phyloP scores from a whole-genome alignment of 2,113 vertebrate genomes.

The Pitta sordida region DNA sequence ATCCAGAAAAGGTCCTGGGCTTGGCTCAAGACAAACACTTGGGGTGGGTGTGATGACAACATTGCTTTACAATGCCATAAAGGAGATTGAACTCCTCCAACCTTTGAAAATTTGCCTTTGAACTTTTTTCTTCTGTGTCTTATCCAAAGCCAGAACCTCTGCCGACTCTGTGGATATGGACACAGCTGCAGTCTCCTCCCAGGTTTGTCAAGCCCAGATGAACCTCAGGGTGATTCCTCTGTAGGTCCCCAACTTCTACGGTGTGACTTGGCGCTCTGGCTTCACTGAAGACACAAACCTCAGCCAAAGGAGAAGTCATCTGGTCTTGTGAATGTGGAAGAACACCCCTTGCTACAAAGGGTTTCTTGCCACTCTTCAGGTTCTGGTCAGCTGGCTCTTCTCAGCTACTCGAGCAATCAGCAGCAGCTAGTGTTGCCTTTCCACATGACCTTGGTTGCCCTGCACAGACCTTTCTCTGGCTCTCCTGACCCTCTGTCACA shows the following conservation, averaged over 20 bases:
- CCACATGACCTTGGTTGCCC: neutral
- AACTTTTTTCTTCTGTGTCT: neutral
- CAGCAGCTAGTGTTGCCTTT: neutral
- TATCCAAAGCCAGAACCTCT: neutral
- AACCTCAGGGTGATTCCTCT: neutral
- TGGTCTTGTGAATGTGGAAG: rapidly evolving
- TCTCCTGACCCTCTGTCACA: neutral
- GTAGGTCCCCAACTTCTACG: neutral
- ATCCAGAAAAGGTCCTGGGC: neutral
- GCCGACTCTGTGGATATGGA: neutral
- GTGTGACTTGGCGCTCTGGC: neutral
- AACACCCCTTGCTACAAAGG: neutral
- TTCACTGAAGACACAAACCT: neutral
- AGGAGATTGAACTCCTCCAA: neutral
- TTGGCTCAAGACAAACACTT: neutral
- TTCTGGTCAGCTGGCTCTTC: neutral
- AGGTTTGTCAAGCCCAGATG: neutral
- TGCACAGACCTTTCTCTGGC: neutral
- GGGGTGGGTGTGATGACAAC: neutral
- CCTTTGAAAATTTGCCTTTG: neutral
- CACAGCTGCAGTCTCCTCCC: neutral
- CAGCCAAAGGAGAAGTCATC: neutral
- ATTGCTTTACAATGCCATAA: neutral
- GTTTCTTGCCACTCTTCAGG: neutral
- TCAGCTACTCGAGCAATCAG: neutral